A percentile compares a stretch with the other conserved stretches of the same genome.
Evolutionary conservation across 2,888 invertebrate genomes (phyloP).

Genomic region (Tiphia femorata): DNA sequence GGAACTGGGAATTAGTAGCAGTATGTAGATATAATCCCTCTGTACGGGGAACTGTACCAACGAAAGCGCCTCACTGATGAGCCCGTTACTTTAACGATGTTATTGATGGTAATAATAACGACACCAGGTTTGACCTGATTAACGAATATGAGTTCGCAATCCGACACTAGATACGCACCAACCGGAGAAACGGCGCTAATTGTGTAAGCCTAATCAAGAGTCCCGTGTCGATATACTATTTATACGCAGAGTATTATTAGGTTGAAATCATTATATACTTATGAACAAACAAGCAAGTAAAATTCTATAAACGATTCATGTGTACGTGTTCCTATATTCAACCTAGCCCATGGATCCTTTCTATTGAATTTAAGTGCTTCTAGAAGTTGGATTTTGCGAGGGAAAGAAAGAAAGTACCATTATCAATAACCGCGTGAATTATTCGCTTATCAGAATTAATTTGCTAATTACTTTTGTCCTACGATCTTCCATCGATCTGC

Average conservation of each 20-base stretch:
- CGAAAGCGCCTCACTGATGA: slow-evolving; percentile 28
- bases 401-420: too few species aligned
- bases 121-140: slow-evolving; percentile 24
- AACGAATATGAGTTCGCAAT: slow-evolving; percentile 26
- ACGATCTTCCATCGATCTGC: too few species aligned
- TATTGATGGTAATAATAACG: slow-evolving; percentile 24
- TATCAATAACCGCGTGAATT: too few species aligned
- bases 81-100: slow-evolving; percentile 34
- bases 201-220: slow-evolving; percentile 31
- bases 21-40: slow-evolving; percentile 56
- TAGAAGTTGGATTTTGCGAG: too few species aligned
- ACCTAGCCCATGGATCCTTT: too few species aligned
- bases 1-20: slow-evolving; percentile 74
- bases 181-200: slow-evolving; percentile 32
- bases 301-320: slow-evolving; percentile 33
- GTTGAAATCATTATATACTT: slow-evolving; percentile 46
- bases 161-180: slow-evolving; percentile 21
- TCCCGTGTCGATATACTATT: slow-evolving; percentile 40
- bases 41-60: slow-evolving; percentile 11
- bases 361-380: too few species aligned
- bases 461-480: too few species aligned
- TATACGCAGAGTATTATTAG: slow-evolving; percentile 53
- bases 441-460: too few species aligned
- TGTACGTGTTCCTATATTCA: too few species aligned
- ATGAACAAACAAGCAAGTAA: slow-evolving; percentile 42